phyloP scores from a whole-genome alignment of 2,113 vertebrate genomes.

The Callaeas wilsoni region DNA sequence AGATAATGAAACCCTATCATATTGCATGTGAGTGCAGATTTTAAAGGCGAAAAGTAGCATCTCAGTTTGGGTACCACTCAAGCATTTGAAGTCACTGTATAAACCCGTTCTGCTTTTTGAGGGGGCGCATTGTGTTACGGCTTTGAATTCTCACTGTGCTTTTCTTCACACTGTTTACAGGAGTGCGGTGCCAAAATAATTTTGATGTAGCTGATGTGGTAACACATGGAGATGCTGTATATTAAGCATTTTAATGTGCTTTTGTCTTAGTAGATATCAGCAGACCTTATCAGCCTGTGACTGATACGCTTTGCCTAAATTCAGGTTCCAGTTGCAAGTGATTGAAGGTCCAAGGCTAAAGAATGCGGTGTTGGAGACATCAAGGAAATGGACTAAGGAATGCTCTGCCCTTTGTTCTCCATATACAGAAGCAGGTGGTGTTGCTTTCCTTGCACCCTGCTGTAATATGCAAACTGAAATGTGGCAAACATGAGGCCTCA shows the following conservation, averaged over 20 bases:
- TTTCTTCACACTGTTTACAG: neutral
- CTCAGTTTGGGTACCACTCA: neutral
- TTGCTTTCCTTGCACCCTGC: neutral
- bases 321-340: neutral
- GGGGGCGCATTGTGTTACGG: fast-evolving
- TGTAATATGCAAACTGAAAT: neutral
- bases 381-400: neutral
- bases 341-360: neutral
- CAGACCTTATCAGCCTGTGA: neutral
- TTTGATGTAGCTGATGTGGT: neutral
- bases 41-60: neutral
- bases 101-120: neutral
- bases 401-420: neutral
- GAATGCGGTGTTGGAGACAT: fast-evolving
- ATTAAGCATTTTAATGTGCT: neutral
- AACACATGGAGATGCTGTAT: neutral
- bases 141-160: neutral
- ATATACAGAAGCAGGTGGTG: neutral
- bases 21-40: neutral
- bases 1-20: neutral
- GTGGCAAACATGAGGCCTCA: neutral
- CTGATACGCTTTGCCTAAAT: neutral
- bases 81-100: neutral
- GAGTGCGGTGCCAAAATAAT: neutral
- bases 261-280: neutral